Evolutionary conservation across 2,888 invertebrate genomes (phyloP), one percentile per base, ranked within the genome.

Genomic region (Sturmia bella): DNA sequence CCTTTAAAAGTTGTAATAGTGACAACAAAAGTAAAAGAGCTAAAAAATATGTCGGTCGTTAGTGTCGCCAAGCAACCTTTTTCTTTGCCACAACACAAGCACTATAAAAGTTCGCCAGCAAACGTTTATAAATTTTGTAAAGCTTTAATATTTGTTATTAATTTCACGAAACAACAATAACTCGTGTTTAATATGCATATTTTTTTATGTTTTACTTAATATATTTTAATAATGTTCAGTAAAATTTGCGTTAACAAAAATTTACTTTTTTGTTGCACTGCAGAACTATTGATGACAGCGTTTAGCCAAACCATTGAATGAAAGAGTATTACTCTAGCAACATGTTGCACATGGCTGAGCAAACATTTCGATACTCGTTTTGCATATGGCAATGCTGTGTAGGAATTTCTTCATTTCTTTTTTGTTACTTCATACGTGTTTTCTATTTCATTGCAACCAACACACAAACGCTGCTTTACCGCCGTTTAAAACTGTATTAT

Each of bases 271-370:
- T 72, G 54, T 15, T 57, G 59, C 32, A 72, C 68, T 76, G 64
- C 83, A 80, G 78, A 54, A 70, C 78, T 81, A 83, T 69, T 72
- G 77, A 80, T 84, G 69, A 78, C 83, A 66, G 79, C 83, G 85
- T 84, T 83, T 83, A 84, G 85, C 73, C 80, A 80, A 68, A 83
- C 73, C 56, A 84, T 78, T 68, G 80, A 83, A 75, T 80, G 78
- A 76, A 81, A 63, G 37, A 70, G 54, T 76, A 27, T 56, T 80
- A 73, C 66, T 63, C 63, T 56, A 59, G 75, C 83, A 80, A 83
- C 80, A 84, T 84, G 83, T 84, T 59, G 56, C 43, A 6, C 7
- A 9, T 2, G 4, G 6, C 7, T 41, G 56, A 75, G n/a, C 50
- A 50, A 56, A 73, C 66, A 59, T 57, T 80, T 84, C 83, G 80